Percentiles rank a stretch among this genome's conserved stretches.
phyloP scores from a whole-genome alignment of 1,140 invertebrate genomes.

The Drosophila lacteicornis region DNA sequence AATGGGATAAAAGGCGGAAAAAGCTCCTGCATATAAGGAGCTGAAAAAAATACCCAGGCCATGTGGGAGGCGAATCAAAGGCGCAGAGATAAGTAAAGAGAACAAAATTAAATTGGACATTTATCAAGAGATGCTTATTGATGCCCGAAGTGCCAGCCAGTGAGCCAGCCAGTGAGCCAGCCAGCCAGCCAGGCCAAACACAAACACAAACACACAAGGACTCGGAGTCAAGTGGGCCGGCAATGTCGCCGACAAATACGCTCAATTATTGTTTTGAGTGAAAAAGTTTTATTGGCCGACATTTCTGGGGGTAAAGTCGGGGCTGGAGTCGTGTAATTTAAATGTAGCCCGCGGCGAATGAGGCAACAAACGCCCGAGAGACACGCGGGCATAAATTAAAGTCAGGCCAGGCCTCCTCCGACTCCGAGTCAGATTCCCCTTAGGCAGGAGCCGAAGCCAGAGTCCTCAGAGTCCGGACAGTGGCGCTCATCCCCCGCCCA shows the following conservation, averaged over 20 bases:
- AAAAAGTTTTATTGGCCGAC: constrained; percentile 79
- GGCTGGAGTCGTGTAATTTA: constrained; percentile 60
- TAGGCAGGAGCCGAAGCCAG: background rate
- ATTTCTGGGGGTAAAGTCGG: constrained; percentile 17
- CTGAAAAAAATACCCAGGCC: background rate
- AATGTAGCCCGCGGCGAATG: constrained; percentile 65
- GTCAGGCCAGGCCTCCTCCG: constrained; percentile 12
- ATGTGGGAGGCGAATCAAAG: constrained; percentile 54
- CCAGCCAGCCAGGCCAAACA: constrained; percentile 36
- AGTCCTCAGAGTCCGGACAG: background rate
- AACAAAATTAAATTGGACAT: constrained; percentile 84
- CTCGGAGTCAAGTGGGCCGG: constrained; percentile 64
- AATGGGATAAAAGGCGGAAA: constrained; percentile 33
- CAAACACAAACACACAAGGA: constrained; percentile 36
- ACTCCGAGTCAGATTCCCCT: background rate
- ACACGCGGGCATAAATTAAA: constrained; percentile 77
- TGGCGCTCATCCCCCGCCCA: constrained; percentile 20
- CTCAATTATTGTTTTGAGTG: constrained; percentile 83
- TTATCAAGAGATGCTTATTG: constrained; percentile 84
- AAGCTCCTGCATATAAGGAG: constrained; percentile 40
- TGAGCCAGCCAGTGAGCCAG: constrained; percentile 6
- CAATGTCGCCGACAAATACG: constrained; percentile 64
- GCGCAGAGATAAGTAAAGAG: constrained; percentile 76
- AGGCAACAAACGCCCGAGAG: constrained; percentile 56
- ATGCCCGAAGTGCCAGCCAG: constrained; percentile 68